These are phyloP conservation scores for Ischnura elegans DNA, from an alignment of 2,888 invertebrate genomes.

Conservation along the genomic window DNA sequence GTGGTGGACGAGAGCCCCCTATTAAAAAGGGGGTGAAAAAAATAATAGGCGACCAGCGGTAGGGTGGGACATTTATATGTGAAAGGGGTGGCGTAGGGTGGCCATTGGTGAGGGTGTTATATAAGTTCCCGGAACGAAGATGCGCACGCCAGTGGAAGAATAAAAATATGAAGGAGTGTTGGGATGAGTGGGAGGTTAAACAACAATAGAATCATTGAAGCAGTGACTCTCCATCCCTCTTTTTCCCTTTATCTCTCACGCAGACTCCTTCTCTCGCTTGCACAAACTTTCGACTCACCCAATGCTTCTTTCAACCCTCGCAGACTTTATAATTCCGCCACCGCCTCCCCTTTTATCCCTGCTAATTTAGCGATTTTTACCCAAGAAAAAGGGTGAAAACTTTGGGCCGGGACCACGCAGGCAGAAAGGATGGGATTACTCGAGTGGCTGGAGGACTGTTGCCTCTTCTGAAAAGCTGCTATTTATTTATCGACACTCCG, in stretches of 20 bases:
- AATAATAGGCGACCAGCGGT: background rate
- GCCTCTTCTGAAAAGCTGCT: background rate
- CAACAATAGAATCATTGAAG: constrained; percentile 31
- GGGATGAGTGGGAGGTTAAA: background rate
- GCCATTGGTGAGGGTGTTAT: background rate
- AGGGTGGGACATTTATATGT: background rate
- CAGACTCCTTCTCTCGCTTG: background rate
- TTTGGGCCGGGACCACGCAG: background rate
- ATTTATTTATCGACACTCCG: background rate
- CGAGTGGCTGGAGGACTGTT: background rate
- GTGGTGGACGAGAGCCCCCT: background rate
- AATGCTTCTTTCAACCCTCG: background rate
- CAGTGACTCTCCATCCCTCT: background rate
- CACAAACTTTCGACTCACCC: background rate
- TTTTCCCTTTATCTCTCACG: too few relatives aligned
- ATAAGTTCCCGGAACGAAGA: background rate
- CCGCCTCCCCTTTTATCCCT: background rate
- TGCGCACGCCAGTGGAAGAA: background rate
- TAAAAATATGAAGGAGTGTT: background rate
- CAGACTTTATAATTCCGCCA: constrained; percentile 14
- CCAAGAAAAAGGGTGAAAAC: background rate
- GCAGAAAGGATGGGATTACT: background rate
- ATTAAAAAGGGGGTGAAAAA: background rate
- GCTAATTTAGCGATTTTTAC: background rate
- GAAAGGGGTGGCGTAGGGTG: background rate